Evolutionary conservation across 1,140 invertebrate genomes (phyloP), one percentile per base, ranked within the genome.

Genomic region (Medauroidea extradentata): DNA sequence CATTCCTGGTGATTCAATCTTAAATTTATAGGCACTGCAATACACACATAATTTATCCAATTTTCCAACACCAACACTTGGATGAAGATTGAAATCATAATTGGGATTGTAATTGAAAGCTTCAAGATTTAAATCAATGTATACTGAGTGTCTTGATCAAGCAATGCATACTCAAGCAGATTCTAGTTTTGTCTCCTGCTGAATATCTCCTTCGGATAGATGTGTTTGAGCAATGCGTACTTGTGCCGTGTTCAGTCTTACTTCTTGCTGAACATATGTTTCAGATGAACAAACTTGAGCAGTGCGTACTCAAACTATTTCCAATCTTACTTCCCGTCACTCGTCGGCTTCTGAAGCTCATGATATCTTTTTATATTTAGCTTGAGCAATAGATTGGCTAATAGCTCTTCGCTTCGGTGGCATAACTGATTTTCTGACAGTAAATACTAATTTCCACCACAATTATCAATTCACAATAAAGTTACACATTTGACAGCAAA

Each of bases 61-160:
- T 43, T 53, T 54, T 34, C 58, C 57, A 59, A 59, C 49, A 24
- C 42, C 19, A 1, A 59, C 60, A 53, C 56, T 52, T 48, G 39
- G 55, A 52, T 59, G 55, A 59, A 59, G 2, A 53, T 24, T 62
- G 41, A 39, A 59, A 59, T 62, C 39, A 62, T 53, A 59, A 62
- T 62, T 59, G 41, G 23, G 39, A 59, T 62, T 39, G 34, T 62
- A 62, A 59, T 62, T 48, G 56, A 61, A 62, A 38, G 56, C 60
- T 27, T 16, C 18, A 21, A 62, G 51, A 44, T 59, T 53, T 44
- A 62, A 62, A 59, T 59, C 48, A 51, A 50, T 11, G 46, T 59
- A 49, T 21, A 43, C 4, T 19, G 38, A 55, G 46, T 38, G 43
- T 59, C 60, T 59, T 24, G 60, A 50, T 62, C 11, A 48, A 59